phyloP scores from a whole-genome alignment of 2,113 vertebrate genomes.

The Tor tambroides region DNA sequence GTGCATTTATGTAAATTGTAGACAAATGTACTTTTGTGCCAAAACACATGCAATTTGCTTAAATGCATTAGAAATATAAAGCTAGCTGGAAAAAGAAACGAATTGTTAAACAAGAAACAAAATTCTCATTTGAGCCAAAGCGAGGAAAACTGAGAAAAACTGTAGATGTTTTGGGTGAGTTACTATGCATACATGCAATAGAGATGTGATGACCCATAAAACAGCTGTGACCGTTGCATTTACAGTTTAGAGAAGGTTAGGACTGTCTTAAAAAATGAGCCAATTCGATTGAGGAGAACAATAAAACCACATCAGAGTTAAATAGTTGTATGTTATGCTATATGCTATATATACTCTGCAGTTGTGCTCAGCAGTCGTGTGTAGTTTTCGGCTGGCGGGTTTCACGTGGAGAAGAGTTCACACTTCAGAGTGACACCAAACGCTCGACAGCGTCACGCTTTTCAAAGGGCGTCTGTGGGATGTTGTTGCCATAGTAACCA shows the following conservation, averaged over 20 bases:
- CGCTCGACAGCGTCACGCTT: not conserved
- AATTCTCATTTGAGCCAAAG: not conserved
- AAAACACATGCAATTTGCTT: no score
- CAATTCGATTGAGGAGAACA: not conserved
- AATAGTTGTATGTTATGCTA: not conserved
- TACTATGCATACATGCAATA: not conserved
- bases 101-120: not conserved
- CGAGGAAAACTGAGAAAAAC: no score
- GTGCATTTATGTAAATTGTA: no score
- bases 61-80: not conserved
- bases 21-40: no score
- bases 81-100: not conserved
- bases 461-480: constrained; percentile 46
- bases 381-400: not conserved
- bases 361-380: not conserved
- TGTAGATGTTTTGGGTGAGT: not conserved
- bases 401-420: not conserved
- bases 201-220: not conserved
- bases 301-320: not conserved
- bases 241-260: no score
- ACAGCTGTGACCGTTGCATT: no score
- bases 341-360: no score
- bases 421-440: constrained; percentile 1
- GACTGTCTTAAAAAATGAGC: no score
- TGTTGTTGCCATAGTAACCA: constrained; percentile 50